Percentiles rank a stretch among this genome's conserved stretches.
phyloP scores from a whole-genome alignment of 2,888 invertebrate species.

The Mythimna albipuncta region DNA sequence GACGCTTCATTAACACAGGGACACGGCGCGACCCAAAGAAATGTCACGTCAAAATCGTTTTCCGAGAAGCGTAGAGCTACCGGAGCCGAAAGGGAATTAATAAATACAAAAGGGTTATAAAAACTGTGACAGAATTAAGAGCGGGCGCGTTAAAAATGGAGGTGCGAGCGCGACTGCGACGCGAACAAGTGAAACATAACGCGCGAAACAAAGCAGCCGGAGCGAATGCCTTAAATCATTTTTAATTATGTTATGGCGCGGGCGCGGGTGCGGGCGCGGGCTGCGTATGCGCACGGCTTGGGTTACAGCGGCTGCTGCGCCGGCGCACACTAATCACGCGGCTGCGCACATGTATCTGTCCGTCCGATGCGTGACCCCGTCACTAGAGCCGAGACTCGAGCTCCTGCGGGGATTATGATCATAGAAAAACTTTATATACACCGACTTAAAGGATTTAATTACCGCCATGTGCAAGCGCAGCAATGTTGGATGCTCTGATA shows the following conservation, averaged over 20 bases:
- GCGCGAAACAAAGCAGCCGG: constrained; percentile 91
- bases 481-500: neutral
- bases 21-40: constrained; percentile 85
- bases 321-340: constrained; percentile 67
- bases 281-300: constrained; percentile 76
- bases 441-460: constrained; percentile 51
- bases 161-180: constrained; percentile 83
- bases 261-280: constrained; percentile 65
- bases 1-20: constrained; percentile 89
- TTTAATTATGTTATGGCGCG: constrained; percentile 91
- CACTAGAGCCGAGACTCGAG: constrained; percentile 57
- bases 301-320: constrained; percentile 78
- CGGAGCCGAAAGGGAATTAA: constrained; percentile 89
- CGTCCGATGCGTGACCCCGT: constrained; percentile 73
- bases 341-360: constrained; percentile 72
- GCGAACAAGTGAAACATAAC: constrained; percentile 91
- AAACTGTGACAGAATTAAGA: constrained; percentile 91
- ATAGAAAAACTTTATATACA: constrained; percentile 50
- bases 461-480: constrained; percentile 24
- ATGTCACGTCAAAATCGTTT: constrained; percentile 88
- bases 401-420: constrained; percentile 55
- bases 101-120: constrained; percentile 90
- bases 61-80: constrained; percentile 90
- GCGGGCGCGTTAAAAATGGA: constrained; percentile 87
- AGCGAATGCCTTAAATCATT: constrained; percentile 91